phyloP scores from a whole-genome alignment of 2,797 vertebrate genomes.

The Lycodopsis pacificus region DNA sequence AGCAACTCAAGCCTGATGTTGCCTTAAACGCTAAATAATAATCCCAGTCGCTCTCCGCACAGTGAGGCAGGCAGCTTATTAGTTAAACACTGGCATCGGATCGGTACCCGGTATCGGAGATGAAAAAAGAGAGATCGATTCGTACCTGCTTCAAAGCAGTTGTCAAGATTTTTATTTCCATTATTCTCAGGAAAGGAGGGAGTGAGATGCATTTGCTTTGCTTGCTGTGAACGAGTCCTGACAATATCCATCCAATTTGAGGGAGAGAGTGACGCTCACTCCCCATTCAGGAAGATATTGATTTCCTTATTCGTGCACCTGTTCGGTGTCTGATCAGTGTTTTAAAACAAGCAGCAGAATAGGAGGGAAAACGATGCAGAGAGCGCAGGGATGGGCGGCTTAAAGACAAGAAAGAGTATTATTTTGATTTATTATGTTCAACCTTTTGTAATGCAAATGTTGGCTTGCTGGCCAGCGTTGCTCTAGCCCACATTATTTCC shows the following conservation, averaged over 20 bases:
- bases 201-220: conserved; percentile 35
- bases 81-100: background rate
- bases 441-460: conserved; percentile 49
- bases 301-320: conserved; percentile 63
- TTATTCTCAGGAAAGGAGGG: background rate
- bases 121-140: background rate
- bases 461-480: background rate
- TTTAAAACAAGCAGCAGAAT: conserved; percentile 26
- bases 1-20: background rate
- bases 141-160: background rate
- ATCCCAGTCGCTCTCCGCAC: background rate
- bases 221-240: conserved; percentile 40
- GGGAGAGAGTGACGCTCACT: conserved; percentile 49
- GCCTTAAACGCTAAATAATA: background rate
- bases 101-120: background rate
- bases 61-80: background rate
- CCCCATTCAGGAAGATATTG: conserved; percentile 63
- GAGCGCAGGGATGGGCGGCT: background rate
- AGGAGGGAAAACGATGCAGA: background rate
- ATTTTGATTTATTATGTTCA: conserved; percentile 1
- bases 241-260: conserved; percentile 60
- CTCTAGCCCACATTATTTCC: background rate
- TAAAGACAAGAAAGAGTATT: conserved; percentile 25
- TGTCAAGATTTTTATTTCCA: background rate
- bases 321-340: conserved; percentile 34